Conservation (phyloP, 2,888 invertebrate genomes). For the Lysandra coridon region DNA sequence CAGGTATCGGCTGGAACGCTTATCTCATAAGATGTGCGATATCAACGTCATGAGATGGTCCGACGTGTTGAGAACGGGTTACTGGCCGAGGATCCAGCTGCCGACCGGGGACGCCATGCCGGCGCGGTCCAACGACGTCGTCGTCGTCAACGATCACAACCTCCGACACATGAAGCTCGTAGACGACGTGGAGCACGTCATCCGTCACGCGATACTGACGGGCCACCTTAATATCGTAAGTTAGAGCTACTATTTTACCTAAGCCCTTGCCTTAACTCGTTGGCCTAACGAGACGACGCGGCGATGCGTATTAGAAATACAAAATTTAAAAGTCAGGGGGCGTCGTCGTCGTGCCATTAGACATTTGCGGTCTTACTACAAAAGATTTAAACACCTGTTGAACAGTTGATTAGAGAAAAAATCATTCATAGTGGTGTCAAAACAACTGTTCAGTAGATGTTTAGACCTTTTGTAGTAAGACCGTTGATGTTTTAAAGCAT, state of each 20-base stretch:
- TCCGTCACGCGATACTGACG: conserved; percentile 71
- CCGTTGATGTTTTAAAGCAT: no score
- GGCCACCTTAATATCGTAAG: conserved; percentile 66
- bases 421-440: no score
- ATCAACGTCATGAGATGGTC: conserved; percentile 72
- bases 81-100: conserved; percentile 81
- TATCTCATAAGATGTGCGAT: conserved; percentile 72
- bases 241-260: conserved; percentile 35
- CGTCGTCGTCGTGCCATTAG: no score
- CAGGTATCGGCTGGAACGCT: conserved; percentile 75
- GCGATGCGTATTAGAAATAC: no score
- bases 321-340: no score
- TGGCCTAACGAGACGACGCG: no score
- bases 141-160: conserved; percentile 55
- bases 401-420: no score
- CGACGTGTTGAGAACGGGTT: conserved; percentile 68
- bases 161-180: conserved; percentile 53
- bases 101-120: conserved; percentile 81
- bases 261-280: no score
- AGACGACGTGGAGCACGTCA: conserved; percentile 72
- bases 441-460: no score
- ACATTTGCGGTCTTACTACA: no score
- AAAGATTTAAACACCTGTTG: no score
- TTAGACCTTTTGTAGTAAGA: no score
- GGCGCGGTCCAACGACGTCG: conserved; percentile 69